Percentiles rank a stretch among this genome's conserved stretches.
Conservation (phyloP, 2,797 vertebrate genomes). For the Antrozous pallidus region DNA sequence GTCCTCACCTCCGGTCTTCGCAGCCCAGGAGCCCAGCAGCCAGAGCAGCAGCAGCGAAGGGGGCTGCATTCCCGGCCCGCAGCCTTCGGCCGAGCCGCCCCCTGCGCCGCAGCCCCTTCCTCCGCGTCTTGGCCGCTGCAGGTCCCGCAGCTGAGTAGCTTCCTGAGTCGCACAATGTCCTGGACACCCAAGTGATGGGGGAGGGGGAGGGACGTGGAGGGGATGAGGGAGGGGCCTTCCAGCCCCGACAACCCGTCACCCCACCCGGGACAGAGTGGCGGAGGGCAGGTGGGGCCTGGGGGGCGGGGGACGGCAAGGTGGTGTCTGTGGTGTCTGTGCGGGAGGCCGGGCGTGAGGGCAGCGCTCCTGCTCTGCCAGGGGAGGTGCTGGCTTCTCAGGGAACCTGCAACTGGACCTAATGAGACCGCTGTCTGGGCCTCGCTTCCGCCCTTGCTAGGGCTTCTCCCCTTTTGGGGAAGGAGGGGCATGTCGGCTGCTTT, state of each 20-base stretch:
- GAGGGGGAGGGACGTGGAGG: slow-evolving; percentile 3
- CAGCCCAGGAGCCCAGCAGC: not conserved
- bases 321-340: too few species aligned
- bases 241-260: not conserved
- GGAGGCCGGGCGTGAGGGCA: not conserved
- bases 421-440: not conserved
- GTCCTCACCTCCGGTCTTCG: slow-evolving; percentile 52
- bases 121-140: slow-evolving; percentile 26
- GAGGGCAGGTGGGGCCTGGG: not conserved
- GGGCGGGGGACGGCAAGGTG: not conserved
- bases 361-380: not conserved
- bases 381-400: not conserved
- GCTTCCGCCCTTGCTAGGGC: not conserved
- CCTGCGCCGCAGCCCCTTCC: slow-evolving; percentile 23
- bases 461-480: not conserved
- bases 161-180: slow-evolving; percentile 79
- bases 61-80: slow-evolving; percentile 60
- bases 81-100: slow-evolving; percentile 10
- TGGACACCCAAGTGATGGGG: slow-evolving; percentile 68
- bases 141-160: slow-evolving; percentile 68
- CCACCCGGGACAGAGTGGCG: not conserved
- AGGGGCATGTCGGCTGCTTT: not conserved
- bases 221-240: slow-evolving; percentile 52
- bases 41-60: not conserved
- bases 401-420: not conserved